Evolutionary conservation across 2,888 invertebrate species (phyloP).

Genomic region (Antheraea assamensis): DNA sequence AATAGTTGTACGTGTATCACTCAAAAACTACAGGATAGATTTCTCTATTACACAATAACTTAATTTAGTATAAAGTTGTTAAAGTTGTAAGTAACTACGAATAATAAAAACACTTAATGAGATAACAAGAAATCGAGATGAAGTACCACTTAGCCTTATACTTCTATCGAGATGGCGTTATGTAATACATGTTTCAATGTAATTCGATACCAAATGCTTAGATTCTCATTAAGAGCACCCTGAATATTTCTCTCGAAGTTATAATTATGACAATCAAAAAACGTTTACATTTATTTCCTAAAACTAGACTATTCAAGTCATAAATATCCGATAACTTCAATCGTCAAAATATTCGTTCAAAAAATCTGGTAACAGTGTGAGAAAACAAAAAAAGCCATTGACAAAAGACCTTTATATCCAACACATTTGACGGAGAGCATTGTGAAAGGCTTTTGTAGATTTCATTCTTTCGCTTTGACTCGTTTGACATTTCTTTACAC

Average conservation of each 20-base stretch:
- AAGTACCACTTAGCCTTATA: too few relatives aligned
- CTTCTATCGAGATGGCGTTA: neutral
- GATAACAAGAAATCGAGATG: too few relatives aligned
- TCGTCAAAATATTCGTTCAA: constrained; percentile 63
- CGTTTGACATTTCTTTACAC: constrained; percentile 39
- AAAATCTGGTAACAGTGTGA: constrained; percentile 49
- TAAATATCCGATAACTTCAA: constrained; percentile 47
- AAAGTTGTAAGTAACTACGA: too few relatives aligned
- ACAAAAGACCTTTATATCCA: constrained; percentile 48
- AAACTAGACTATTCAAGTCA: neutral
- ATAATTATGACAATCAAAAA: neutral
- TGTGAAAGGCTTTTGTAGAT: constrained; percentile 51
- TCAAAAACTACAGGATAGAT: too few relatives aligned
- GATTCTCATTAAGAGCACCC: neutral
- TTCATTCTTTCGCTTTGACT: constrained; percentile 54
- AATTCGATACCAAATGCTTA: too few relatives aligned
- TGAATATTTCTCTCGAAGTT: neutral
- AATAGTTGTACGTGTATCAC: too few relatives aligned
- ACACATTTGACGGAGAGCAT: constrained; percentile 44
- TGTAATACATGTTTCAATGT: neutral
- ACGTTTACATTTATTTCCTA: neutral
- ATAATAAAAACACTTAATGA: too few relatives aligned
- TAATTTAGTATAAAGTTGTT: too few relatives aligned
- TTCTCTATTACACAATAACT: too few relatives aligned
- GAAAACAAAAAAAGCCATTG: constrained; percentile 57